A percentile compares a stretch with the other conserved stretches of the same genome.
phyloP scores from a whole-genome alignment of 2,113 vertebrate species.

The Cyprinodon brontotheroides region DNA sequence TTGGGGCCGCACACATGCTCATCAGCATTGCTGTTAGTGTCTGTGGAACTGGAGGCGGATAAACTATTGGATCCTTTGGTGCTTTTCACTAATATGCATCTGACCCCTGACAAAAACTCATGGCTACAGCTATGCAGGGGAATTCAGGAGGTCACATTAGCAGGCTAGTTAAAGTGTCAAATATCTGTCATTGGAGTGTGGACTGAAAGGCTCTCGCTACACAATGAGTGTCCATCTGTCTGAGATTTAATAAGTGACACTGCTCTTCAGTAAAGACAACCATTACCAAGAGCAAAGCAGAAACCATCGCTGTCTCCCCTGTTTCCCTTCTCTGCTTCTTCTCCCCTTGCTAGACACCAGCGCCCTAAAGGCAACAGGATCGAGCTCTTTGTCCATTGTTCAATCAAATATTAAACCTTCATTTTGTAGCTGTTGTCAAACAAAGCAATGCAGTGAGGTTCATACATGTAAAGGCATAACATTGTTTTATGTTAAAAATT shows the following conservation, averaged over 20 bases:
- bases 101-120: conserved; percentile 51
- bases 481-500: conserved; percentile 49
- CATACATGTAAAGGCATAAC: conserved; percentile 37
- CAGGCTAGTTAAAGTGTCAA: conserved; percentile 53
- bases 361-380: conserved; percentile 35
- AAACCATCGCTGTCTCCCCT: conserved; percentile 27
- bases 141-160: conserved; percentile 55
- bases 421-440: conserved; percentile 26
- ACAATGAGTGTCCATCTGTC: conserved; percentile 26
- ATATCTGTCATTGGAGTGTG: conserved; percentile 54
- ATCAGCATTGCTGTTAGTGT: conserved; percentile 50
- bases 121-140: conserved; percentile 25
- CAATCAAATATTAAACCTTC: conserved; percentile 51
- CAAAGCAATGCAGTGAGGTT: conserved; percentile 21
- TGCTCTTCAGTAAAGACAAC: conserved; percentile 34
- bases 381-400: conserved; percentile 35
- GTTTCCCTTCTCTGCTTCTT: conserved; percentile 33
- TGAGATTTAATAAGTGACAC: conserved; percentile 53
- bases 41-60: conserved; percentile 44
- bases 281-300: conserved; percentile 39
- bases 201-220: conserved; percentile 32
- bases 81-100: conserved; percentile 42
- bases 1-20: conserved; percentile 61
- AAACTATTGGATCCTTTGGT: conserved; percentile 26
- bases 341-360: conserved; percentile 30